A percentile compares a stretch with the other conserved stretches of the same genome.
phyloP scores from a whole-genome alignment of 2,797 vertebrate species.

The Neopelma chrysocephalum region DNA sequence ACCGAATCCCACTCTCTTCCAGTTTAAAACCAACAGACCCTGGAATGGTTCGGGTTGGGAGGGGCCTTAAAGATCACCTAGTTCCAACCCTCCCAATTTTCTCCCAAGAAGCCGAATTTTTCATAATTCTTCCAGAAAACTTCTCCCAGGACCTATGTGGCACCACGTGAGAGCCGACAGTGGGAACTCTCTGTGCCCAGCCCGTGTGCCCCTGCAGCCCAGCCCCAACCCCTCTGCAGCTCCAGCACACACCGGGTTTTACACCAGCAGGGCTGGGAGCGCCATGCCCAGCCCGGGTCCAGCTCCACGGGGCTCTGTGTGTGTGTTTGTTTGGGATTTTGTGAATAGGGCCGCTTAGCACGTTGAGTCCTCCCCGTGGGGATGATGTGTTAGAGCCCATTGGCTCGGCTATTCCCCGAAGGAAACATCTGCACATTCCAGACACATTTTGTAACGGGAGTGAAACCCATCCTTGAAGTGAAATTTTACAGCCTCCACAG shows the following conservation, averaged over 20 bases:
- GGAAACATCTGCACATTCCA: slow-evolving; percentile 98
- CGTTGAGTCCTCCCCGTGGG: slow-evolving; percentile 38
- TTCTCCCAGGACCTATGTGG: not conserved
- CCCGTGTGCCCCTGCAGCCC: not conserved
- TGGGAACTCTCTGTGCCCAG: not conserved
- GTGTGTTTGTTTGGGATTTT: slow-evolving; percentile 43
- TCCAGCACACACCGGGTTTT: rapidly evolving
- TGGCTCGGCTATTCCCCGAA: slow-evolving; percentile 79
- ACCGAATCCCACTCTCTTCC: not conserved
- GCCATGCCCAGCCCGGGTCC: not conserved
- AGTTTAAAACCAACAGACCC: not conserved
- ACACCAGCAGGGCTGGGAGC: not conserved
- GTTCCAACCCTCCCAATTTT: not conserved
- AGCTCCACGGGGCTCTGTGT: not conserved
- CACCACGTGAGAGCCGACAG: not conserved
- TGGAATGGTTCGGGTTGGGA: not conserved
- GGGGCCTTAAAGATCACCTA: not conserved
- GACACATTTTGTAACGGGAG: slow-evolving; percentile 88
- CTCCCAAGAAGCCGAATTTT: not conserved
- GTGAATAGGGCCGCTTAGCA: slow-evolving; percentile 42
- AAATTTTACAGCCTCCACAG: slow-evolving; percentile 75
- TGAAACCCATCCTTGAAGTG: slow-evolving; percentile 78
- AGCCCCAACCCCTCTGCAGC: not conserved
- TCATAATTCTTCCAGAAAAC: not conserved
- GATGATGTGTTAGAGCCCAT: slow-evolving; percentile 53